Conservation (phyloP, 2,888 invertebrate genomes). For the Serripes groenlandicus region DNA sequence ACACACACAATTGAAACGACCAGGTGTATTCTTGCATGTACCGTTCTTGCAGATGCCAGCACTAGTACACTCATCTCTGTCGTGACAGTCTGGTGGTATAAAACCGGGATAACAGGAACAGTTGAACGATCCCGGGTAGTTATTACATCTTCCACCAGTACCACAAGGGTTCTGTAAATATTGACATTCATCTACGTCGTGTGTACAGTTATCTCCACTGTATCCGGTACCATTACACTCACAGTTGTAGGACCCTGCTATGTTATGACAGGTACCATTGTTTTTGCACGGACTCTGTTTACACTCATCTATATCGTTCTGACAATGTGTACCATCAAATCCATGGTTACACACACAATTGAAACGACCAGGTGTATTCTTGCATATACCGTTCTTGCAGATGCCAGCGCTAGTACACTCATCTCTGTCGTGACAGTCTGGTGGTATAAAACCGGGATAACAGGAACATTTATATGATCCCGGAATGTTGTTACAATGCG, state of each 20-base stretch:
- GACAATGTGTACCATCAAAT: background rate
- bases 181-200: background rate
- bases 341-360: slow-evolving; percentile 3
- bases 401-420: background rate
- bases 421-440: background rate
- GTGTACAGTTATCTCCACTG: background rate
- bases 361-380: background rate
- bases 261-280: slow-evolving; percentile 28
- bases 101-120: slow-evolving; percentile 23
- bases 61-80: slow-evolving; percentile 1
- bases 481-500: background rate
- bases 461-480: background rate
- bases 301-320: slow-evolving; percentile 7
- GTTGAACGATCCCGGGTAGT: background rate
- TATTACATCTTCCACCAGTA: background rate
- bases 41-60: background rate
- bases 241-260: slow-evolving; percentile 16
- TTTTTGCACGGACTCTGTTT: slow-evolving; percentile 23
- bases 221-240: slow-evolving; percentile 15
- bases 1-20: background rate
- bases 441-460: background rate
- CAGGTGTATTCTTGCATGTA: background rate
- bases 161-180: background rate
- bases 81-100: background rate
- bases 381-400: background rate